Percentiles rank a stretch among this genome's conserved stretches.
phyloP scores from a whole-genome alignment of 64 coral and sea anemone species.

The Pachyseris speciosa region DNA sequence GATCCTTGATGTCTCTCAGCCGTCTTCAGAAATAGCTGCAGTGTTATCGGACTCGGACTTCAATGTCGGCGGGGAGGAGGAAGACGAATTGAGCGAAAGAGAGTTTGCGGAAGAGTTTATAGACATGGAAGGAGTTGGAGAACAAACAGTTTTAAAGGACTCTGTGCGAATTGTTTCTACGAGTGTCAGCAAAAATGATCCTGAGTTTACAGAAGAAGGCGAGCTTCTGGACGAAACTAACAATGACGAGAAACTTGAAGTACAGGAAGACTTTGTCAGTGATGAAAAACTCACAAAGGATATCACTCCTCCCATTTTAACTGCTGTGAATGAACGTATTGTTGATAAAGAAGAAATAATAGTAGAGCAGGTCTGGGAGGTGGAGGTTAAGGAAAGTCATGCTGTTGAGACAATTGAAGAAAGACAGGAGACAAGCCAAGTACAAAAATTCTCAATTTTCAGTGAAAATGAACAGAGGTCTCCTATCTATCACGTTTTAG shows the following conservation, averaged over 20 bases:
- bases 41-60: background rate
- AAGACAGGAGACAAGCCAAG: background rate
- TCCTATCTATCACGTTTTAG: background rate
- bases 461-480: background rate
- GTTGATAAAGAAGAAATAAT: conserved; percentile 63
- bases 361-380: conserved; percentile 34
- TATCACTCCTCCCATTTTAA: background rate
- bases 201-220: conserved; percentile 1
- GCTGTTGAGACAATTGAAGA: background rate
- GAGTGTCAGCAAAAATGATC: background rate
- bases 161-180: background rate
- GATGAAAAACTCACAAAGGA: background rate
- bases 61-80: background rate
- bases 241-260: background rate
- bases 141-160: background rate
- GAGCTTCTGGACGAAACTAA: conserved; percentile 39
- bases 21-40: background rate
- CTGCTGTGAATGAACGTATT: background rate
- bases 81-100: conserved; percentile 4
- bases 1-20: background rate
- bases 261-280: background rate
- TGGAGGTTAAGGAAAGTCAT: conserved; percentile 34
- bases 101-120: conserved; percentile 38
- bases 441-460: background rate
- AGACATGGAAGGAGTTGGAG: background rate